These are phyloP conservation scores for Notothenia rossii DNA, from an alignment of 2,113 vertebrate genomes.

Conservation along the genomic window DNA sequence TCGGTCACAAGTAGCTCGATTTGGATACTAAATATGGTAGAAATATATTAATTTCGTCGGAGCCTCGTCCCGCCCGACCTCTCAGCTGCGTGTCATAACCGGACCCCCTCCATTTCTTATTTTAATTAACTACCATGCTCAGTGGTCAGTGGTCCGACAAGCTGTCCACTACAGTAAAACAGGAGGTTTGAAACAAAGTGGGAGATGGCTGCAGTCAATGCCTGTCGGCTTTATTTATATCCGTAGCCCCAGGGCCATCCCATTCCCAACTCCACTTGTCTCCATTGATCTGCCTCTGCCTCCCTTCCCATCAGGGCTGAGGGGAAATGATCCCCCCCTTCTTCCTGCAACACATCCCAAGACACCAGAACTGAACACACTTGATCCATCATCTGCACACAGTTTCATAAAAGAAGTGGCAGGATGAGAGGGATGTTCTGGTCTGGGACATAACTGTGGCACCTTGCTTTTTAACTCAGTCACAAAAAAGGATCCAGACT, in stretches of 20 bases:
- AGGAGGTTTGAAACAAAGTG: conserved; percentile 41
- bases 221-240: conserved; percentile 74
- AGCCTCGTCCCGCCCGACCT: too few relatives aligned
- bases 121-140: conserved; percentile 7
- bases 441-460: conserved; percentile 40
- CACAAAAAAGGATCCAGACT: conserved; percentile 18
- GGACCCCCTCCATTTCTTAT: conserved; percentile 13
- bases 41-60: too few relatives aligned
- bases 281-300: conserved; percentile 73
- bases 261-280: conserved; percentile 70
- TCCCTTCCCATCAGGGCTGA: conserved; percentile 26
- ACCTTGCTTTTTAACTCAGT: conserved; percentile 2
- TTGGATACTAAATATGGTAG: too few relatives aligned
- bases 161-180: conserved; percentile 32
- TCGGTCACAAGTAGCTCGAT: too few relatives aligned
- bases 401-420: conserved; percentile 42
- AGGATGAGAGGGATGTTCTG: conserved; percentile 45
- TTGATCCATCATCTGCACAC: conserved; percentile 53
- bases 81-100: too few relatives aligned
- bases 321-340: conserved; percentile 58
- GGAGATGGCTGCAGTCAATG: conserved; percentile 58
- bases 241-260: conserved; percentile 66
- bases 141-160: background rate
- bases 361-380: conserved; percentile 52
- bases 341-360: conserved; percentile 58